Base-by-base conservation (phyloP, 2,113 vertebrate genomes). In the Mustela nigripes region DNA sequence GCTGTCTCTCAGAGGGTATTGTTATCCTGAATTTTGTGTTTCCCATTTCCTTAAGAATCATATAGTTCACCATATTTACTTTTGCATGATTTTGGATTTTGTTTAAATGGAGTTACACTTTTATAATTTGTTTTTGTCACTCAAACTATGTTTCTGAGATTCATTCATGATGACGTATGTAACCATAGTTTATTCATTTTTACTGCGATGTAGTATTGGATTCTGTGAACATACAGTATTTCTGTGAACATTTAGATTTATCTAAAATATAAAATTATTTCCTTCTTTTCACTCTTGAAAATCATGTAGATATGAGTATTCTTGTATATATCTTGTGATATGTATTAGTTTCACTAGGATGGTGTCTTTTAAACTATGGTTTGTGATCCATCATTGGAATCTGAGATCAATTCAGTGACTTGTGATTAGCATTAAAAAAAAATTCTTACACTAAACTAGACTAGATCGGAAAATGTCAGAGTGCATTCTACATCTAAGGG, bases 161-260 rank as follows among this genome's bases (percentile, higher is more conserved):
- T 71, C 45, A 89, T 74, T 79, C 16, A 82, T 24, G 21, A 65
- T 86, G 19, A 58, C 22, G 7, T 58, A 45, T 58, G 9, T 26
- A 39, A 82, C 24, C 21, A 1, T 22, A 81, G 36, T 96, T 93
- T 45, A 60, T 89, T 94, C 82, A 73, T 82, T 88, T 89, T 95
- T 89, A 81, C 22, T 81, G 39, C 15, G 26, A 1, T 33, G 9
- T 11, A 39, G 50, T 90, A 39, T 62, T n/a, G 7, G 80, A 74
- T 74, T 79, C 65, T 83, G 58, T 83, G 36, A 94, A 39, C 15
- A 22, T 87, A 33, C 2, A 11, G 16, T 80, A 28, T 56, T 31
- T 53, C 28, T 81, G 5, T 63, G 28, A 92, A 65, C 5, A 62
- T 42, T 89, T 33, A 89, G 58, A 21, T 50, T 87, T 84, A 90